Evolutionary conservation across 1,140 invertebrate genomes (phyloP).

Genomic region (Octopus bimaculoides): DNA sequence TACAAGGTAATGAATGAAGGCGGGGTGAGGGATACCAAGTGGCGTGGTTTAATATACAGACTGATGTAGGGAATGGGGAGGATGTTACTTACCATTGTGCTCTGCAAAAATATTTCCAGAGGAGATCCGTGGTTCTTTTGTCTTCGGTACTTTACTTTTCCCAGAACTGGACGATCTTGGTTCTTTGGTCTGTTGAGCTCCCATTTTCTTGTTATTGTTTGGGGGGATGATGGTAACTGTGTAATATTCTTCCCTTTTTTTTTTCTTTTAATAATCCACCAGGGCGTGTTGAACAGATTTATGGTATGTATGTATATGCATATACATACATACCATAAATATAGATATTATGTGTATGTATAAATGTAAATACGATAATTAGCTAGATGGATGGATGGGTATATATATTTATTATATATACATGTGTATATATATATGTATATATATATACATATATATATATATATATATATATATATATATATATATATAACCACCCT

Average conservation of each 20-base stretch:
- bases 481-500: too few relatives aligned
- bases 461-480: too few relatives aligned
- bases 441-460: background rate
- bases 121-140: slow-evolving; percentile 22
- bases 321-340: too few relatives aligned
- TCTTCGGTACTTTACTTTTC: slow-evolving; percentile 20
- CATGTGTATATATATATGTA: background rate
- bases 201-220: slow-evolving; percentile 8
- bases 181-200: slow-evolving; percentile 18
- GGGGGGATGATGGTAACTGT: too few relatives aligned
- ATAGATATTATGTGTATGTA: too few relatives aligned
- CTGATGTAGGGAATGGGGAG: background rate
- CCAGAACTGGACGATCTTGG: slow-evolving; percentile 15
- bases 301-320: too few relatives aligned
- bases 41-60: background rate
- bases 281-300: too few relatives aligned
- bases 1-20: too few relatives aligned
- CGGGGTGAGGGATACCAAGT: too few relatives aligned
- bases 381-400: background rate
- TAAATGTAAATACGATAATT: too few relatives aligned
- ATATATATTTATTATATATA: background rate
- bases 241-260: too few relatives aligned
- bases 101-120: slow-evolving; percentile 23
- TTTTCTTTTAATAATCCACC: too few relatives aligned
- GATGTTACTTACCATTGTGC: slow-evolving; percentile 18